Evolutionary conservation across 2,888 invertebrate genomes (phyloP), one percentile per base, ranked within the genome.

Genomic region (Cephus pygmeus): DNA sequence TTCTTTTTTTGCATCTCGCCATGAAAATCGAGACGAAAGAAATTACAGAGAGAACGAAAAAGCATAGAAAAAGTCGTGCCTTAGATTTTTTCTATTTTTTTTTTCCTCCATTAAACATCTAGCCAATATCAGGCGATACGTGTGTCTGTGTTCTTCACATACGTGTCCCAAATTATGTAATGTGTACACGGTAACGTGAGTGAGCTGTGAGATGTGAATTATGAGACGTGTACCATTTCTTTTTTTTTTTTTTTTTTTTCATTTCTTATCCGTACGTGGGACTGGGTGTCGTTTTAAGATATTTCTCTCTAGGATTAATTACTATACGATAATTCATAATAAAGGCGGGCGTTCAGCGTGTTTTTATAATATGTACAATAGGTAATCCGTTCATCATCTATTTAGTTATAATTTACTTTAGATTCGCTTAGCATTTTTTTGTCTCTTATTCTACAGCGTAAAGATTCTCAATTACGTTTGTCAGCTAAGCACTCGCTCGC

Each of bases 261-360:
- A 81, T 79, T 76, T 76, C 80, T 80, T 81, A 79, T 79, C 79
- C 75, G 77, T 71, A 77, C 69, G 78, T 75, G 79, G 75, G 69
- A 75, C 69, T 69, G 79, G 78, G 73, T 76, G 74, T 78, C 78
- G 76, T 40, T 77, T 75, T 79, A 77, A 75, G 73, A 79, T 79
- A 68, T 69, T 73, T 73, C 75, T 79, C 76, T 69, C 75, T 77
- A 77, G 34, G n/a, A 34, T 73, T 36, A 36, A 36, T 73, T 30
- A 33, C 35, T 34, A 73, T 73, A 73, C 30, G n/a, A 73, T 73
- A 84, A 81, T 79, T 84, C 79, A 82, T 80, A 81, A 81, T 84
- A 83, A 85, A 87, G 86, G 87, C 87, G 86, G 84, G 82, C 84
- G 83, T 83, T 86, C 78, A 85, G 86, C 86, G 82, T 83, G 84